Base-by-base conservation (phyloP, 1,140 invertebrate species). In the Polypedilum vanderplanki region DNA sequence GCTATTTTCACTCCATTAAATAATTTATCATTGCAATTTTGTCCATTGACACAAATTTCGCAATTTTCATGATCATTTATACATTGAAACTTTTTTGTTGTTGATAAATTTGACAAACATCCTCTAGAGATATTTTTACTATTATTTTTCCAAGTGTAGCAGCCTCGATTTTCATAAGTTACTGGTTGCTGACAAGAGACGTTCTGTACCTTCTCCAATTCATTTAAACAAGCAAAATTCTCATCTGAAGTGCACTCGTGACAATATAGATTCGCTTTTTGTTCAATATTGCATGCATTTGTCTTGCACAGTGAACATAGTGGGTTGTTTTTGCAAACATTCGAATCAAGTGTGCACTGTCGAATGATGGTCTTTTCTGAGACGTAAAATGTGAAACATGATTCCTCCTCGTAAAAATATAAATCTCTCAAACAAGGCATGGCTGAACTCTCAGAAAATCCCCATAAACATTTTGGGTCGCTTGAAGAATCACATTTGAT, bases 11-110 rank as follows among this genome's bases (percentile, higher is more conserved):
- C 24, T 33, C 24, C 24, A 33, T 33, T 33, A 33, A 33, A 33
- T 33, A 33, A 33, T 33, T 33, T 33, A 5, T 33, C 24, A 33
- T 70, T 70, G 18, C 65, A 70, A 70, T 70, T 18, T 18, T 70
- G n/a, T 7, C 18, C 17, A 10, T 18, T 20, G n/a, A 12, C 10
- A 12, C 65, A 70, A 10, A 70, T 70, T 10, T 70, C 65, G 5
- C 65, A 70, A 20, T 70, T n/a, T 20, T 70, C 65, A 70, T 70
- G 65, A 70, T 18, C 65, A 70, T 18, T 20, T 0, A 70, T 20
- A 12, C 65, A 70, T 20, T 70, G 15, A 7, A 70, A 70, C 20
- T 70, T 70, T 70, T 70, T 22, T 22, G 17, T 22, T 18, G 17
- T 70, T 9, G 65, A 20, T 20, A 70, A 22, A 70, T 18, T 22